Base-by-base conservation (phyloP, 2,113 vertebrate genomes). In the Sisor rabdophorus region DNA sequence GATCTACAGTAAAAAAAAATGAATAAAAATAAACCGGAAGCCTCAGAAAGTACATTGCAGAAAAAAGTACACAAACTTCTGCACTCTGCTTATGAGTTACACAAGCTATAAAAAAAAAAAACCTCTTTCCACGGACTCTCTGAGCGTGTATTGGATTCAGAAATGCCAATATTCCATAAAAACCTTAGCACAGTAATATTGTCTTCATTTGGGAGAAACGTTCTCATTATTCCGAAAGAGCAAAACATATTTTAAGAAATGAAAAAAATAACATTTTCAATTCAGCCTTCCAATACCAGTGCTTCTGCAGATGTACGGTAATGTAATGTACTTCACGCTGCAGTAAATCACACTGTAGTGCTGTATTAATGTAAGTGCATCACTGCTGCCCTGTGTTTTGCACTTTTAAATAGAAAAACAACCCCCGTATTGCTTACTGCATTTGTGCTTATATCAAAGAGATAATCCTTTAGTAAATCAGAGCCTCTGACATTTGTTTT, bases 251-350 rank as follows among this genome's bases (percentile, higher is more conserved):
- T 26, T 26, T 0, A 1, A 47, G 20, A 26, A 67, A 64, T 64
- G 36, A 64, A 67, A 44, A 61, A 67, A 67, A 67, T 11, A 67
- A 26, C 64, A 17, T 67, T 67, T 67, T 48, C 64, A 17, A 67
- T 26, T 67, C 26, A 26, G 40, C 40, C 44, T 67, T 67, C 15
- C 4, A 11, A 67, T 48, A 13, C 12, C n/a, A 15, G 5, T 5
- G 7, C 44, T 67, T 26, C 64, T 5, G 3, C 44, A 26, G 50
- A 48, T 5, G 22, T 50, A 68, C 26, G 26, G 36, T 63, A 63
- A 64, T 64, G 20, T 24, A 67, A 19, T 67, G 48, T 52, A 52
- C 24, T 30, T 52, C 48, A 19, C 24, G 48, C 47, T 30, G 65
- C 48, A 69, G 65, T 52, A 69, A 50, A 69, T 69, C 48, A 69